phyloP scores from a whole-genome alignment of 1,140 invertebrate genomes.

The Pseudomyrmex cubaensis region DNA sequence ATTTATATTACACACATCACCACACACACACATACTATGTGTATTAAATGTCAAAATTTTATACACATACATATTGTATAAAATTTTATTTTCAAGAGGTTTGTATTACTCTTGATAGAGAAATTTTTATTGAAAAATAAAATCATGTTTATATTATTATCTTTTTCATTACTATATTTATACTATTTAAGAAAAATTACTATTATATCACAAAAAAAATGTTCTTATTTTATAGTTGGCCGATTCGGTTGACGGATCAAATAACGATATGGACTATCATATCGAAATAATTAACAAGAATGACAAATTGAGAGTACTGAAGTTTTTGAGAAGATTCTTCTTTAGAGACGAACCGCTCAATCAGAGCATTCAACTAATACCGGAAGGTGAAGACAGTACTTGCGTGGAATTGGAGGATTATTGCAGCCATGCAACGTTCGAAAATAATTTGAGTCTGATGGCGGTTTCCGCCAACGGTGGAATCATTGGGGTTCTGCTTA shows the following conservation, averaged over 20 bases:
- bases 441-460: slow-evolving; percentile 87
- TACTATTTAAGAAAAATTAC: no score
- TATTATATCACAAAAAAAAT: no score
- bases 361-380: slow-evolving; percentile 86
- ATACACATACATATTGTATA: no score
- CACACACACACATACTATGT: no score
- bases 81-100: no score
- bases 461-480: slow-evolving; percentile 87
- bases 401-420: slow-evolving; percentile 89
- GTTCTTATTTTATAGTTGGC: slow-evolving; percentile 72
- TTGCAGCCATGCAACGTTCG: slow-evolving; percentile 85
- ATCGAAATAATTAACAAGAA: slow-evolving; percentile 79
- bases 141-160: background rate
- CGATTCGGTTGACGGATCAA: slow-evolving; percentile 70
- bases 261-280: slow-evolving; percentile 78
- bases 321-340: slow-evolving; percentile 88
- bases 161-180: background rate
- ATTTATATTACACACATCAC: no score
- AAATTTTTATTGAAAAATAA: background rate
- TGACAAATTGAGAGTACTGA: slow-evolving; percentile 85
- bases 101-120: background rate
- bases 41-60: no score
- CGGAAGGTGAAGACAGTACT: slow-evolving; percentile 87
- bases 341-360: slow-evolving; percentile 91
- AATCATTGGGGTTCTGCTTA: slow-evolving; percentile 87